Evolutionary conservation across 2,888 invertebrate genomes (phyloP), one percentile per base, ranked within the genome.

Genomic region (Nomada fabriciana): DNA sequence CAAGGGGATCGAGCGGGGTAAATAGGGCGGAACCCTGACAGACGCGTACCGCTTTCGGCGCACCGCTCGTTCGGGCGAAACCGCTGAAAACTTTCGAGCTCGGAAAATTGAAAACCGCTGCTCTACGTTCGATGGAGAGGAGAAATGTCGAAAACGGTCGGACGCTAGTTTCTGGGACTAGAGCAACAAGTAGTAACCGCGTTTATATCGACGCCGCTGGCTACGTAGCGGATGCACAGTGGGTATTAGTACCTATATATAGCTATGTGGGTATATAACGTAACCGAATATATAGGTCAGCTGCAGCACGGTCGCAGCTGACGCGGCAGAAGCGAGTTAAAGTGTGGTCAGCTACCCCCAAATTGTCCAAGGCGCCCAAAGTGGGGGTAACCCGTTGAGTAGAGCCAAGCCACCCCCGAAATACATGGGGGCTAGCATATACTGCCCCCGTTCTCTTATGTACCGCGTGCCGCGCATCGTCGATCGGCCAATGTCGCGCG

Each of bases 121-220:
- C 18, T 20, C 50, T 18, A 50, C 11, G 23, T 59, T 42, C 59
- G 67, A 53, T 20, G 60, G 43, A 57, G 59, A 59, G 59, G 20
- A 68, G 57, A 63, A 52, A 71, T 68, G 60, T 59, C 76, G 65
- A 70, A 86, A 82, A 82, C 74, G 71, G 59, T 60, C 72, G 77
- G 80, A 55, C 75, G 75, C 74, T 82, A 69, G 90, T 89, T 89
- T 90, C 89, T 89, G 90, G 90, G 89, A 86, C 86, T 83, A 79
- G 90, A 91, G 92, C 92, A 93, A 93, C 92, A 93, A 93, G 92
- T 93, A 92, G 92, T 92, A 91, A 92, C 89, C 89, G 89, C 89
- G 90, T 90, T 90, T 89, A 89, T 89, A 92, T 89, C 89, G 89
- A 82, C 88, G 87, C 82, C 88, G 82, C 81, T 81, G 86, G 86